Evolutionary conservation across 2,113 vertebrate genomes (phyloP).

Genomic region (Urocitellus parryii): DNA sequence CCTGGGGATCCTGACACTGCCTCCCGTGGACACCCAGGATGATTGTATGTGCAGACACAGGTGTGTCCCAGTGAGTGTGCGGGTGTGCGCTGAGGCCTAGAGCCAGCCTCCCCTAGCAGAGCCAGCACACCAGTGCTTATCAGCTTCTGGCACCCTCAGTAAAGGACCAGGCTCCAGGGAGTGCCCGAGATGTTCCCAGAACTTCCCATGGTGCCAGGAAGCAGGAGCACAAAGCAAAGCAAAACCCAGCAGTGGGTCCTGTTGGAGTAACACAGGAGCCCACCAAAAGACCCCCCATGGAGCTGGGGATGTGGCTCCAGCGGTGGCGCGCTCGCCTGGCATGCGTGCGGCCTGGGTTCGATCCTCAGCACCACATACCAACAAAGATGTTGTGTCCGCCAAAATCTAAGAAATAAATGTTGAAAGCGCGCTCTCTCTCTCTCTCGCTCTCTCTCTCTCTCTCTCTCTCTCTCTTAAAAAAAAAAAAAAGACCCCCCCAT

Average conservation of each 20-base stretch:
- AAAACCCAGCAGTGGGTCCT: background rate
- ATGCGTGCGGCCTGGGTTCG: too few relatives aligned
- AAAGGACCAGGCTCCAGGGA: background rate
- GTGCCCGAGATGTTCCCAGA: background rate
- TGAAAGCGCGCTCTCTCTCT: too few relatives aligned
- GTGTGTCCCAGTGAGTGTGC: background rate
- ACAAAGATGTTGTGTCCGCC: too few relatives aligned
- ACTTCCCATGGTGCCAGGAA: background rate
- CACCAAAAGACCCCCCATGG: fast-evolving
- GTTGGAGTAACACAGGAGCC: background rate
- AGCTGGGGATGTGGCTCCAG: too few relatives aligned
- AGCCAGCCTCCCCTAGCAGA: background rate
- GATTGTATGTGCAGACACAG: background rate
- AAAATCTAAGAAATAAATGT: too few relatives aligned
- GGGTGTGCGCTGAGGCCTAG: background rate
- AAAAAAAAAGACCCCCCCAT: too few relatives aligned
- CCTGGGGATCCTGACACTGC: background rate
- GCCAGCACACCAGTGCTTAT: too few relatives aligned
- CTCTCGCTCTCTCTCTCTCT: too few relatives aligned
- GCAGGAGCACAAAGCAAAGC: background rate
- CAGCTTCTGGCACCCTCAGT: background rate
- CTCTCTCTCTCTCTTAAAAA: too few relatives aligned
- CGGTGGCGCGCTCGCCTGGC: too few relatives aligned
- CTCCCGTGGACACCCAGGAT: background rate
- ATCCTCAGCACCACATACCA: too few relatives aligned